Evolutionary conservation across 2,888 invertebrate species (phyloP).

Genomic region (Alcis repandata): DNA sequence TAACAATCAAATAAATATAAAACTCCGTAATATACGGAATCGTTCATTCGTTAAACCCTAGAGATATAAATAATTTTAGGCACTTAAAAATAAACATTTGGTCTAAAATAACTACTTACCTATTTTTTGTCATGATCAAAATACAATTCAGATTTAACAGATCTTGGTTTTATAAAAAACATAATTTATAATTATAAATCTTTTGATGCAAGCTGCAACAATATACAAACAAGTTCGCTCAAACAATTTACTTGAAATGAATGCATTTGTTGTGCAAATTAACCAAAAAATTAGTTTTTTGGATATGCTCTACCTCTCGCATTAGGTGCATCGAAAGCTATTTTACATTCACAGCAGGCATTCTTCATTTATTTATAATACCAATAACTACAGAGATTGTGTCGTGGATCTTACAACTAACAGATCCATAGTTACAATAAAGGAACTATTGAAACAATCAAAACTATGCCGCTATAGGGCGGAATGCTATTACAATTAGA

Average conservation of each 20-base stretch:
- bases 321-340: not conserved
- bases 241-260: slow-evolving; percentile 7
- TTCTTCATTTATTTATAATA: slow-evolving; percentile 10
- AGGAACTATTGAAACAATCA: slow-evolving; percentile 41
- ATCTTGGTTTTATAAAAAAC: slow-evolving; percentile 49
- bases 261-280: slow-evolving; percentile 6
- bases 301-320: not conserved
- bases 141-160: slow-evolving; percentile 59
- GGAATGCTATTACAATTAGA: slow-evolving; percentile 58
- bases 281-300: not conserved
- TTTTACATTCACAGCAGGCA: slow-evolving; percentile 14
- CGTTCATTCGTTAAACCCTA: slow-evolving; percentile 47
- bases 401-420: slow-evolving; percentile 16
- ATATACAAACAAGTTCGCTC: not conserved
- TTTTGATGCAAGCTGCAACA: slow-evolving; percentile 4
- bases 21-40: slow-evolving; percentile 82
- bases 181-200: slow-evolving; percentile 1
- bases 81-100: slow-evolving; percentile 69
- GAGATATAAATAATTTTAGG: slow-evolving; percentile 50
- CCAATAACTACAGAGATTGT: slow-evolving; percentile 21
- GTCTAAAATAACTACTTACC: slow-evolving; percentile 63
- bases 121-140: slow-evolving; percentile 75
- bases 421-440: slow-evolving; percentile 36
- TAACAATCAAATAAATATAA: slow-evolving; percentile 75
- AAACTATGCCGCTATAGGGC: slow-evolving; percentile 41